Evolutionary conservation across 2,888 invertebrate genomes (phyloP), one percentile per base, ranked within the genome.

Genomic region (Nymphalis c-album): DNA sequence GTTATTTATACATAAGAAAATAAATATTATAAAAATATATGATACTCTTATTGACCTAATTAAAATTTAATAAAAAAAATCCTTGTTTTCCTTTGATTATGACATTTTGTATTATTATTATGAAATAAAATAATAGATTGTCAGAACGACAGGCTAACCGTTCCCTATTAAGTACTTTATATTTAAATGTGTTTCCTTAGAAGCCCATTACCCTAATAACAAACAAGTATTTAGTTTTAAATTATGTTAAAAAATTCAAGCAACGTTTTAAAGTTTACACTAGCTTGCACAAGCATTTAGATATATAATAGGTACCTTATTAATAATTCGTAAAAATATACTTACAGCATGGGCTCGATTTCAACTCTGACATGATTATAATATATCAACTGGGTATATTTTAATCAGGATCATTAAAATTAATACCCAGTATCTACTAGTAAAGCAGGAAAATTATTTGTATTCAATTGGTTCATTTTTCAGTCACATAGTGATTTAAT

Each of bases 141-240:
- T 31, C 7, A 7, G 18, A 50, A 18, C 22, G 26, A 5, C 7
- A 53, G 26, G 16, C 31, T 17, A 55, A 26, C 6, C 7, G 26
- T 17, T 31, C 1, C 31, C 8, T 31, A 53, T 26, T 53, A 31
- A 55, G 53, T 17, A 26, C 31, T 17, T 31, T 31, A 2, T 31
- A 17, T 6, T 31, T 31, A 31, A 31, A 55, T 7, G 7, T 22
- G 17, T 31, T 31, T 55, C n/a, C 26, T 16, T 31, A 31, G 53
- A 55, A 55, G 31, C 17, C 31, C n/a, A n/a, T 55, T 55, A n/a
- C 31, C 13, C n/a, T 55, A 55, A 17, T n/a, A 31, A 55, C 26
- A 26, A 26, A 26, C 8, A n/a, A 18, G 20, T 50, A 50, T 50
- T 50, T 50, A 20, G 18, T 50, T 47, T 47, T 16, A 22, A 55